Evolutionary conservation across 1,140 invertebrate genomes (phyloP).

Genomic region (Rhizoglyphus robini): DNA sequence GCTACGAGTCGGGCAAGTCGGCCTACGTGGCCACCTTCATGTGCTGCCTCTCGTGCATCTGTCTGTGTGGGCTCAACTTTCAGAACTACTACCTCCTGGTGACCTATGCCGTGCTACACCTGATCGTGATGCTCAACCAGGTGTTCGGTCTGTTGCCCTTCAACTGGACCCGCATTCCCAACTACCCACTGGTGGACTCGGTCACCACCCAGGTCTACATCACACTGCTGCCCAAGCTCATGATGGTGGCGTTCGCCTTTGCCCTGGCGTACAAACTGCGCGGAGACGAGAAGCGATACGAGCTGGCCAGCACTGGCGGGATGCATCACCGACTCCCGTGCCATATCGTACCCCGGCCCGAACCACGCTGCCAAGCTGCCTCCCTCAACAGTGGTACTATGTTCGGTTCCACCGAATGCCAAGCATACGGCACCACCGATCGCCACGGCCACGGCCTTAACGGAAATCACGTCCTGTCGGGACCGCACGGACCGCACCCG

Average conservation of each 20-base stretch:
- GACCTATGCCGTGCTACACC: conserved; percentile 11
- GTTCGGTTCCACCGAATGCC: too few relatives aligned
- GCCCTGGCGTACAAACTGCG: conserved; percentile 7
- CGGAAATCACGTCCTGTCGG: neutral
- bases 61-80: conserved; percentile 19
- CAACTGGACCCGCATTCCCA: conserved; percentile 16
- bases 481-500: neutral
- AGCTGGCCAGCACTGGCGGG: neutral
- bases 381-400: neutral
- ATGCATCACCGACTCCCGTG: conserved; percentile 14
- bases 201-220: conserved; percentile 14
- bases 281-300: conserved; percentile 7
- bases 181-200: conserved; percentile 5
- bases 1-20: conserved; percentile 17
- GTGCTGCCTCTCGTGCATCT: conserved; percentile 3
- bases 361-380: neutral
- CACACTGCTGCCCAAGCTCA: neutral
- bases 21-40: conserved; percentile 16
- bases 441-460: neutral
- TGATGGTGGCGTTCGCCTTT: conserved; percentile 14
- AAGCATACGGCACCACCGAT: neutral
- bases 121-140: conserved; percentile 17
- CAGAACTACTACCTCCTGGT: conserved; percentile 19
- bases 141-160: conserved; percentile 13
- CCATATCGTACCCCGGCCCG: conserved; percentile 4